Conservation (phyloP, 2,888 invertebrate genomes). For the Erpobdella octoculata region DNA sequence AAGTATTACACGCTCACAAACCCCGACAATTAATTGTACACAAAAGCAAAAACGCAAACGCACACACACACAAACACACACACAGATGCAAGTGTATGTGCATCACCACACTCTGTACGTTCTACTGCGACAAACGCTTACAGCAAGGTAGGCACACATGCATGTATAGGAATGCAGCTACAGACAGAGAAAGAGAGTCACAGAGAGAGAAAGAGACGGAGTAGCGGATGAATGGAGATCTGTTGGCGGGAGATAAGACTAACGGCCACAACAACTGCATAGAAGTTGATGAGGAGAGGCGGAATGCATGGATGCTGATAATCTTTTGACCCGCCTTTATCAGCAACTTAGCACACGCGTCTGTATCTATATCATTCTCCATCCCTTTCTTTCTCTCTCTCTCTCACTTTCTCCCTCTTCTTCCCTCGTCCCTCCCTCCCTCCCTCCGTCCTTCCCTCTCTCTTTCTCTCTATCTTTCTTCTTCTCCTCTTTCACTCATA, state of each 20-base stretch:
- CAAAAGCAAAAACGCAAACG: too few species aligned
- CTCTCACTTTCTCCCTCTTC: neutral
- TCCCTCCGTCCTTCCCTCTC: neutral
- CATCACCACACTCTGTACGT: too few species aligned
- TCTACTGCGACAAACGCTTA: too few species aligned
- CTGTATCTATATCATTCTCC: neutral
- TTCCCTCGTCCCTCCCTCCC: neutral
- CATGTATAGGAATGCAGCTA: neutral
- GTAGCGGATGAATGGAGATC: neutral
- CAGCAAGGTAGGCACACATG: too few species aligned
- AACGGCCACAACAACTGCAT: constrained; percentile 8
- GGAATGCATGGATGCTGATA: constrained; percentile 10
- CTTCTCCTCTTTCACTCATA: neutral
- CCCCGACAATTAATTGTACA: too few species aligned
- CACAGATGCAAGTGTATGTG: too few species aligned
- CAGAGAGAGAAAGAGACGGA: neutral
- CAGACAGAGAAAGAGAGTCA: neutral
- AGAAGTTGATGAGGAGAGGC: constrained; percentile 13
- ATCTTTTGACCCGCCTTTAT: constrained; percentile 12
- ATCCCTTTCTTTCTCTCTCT: neutral
- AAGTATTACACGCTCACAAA: too few species aligned
- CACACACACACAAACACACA: too few species aligned
- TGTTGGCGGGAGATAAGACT: constrained; percentile 11
- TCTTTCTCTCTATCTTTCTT: neutral
- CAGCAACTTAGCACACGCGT: neutral